These are phyloP conservation scores for Linnaemya vulpina DNA, from an alignment of 2,888 invertebrate species.

Conservation along the genomic window DNA sequence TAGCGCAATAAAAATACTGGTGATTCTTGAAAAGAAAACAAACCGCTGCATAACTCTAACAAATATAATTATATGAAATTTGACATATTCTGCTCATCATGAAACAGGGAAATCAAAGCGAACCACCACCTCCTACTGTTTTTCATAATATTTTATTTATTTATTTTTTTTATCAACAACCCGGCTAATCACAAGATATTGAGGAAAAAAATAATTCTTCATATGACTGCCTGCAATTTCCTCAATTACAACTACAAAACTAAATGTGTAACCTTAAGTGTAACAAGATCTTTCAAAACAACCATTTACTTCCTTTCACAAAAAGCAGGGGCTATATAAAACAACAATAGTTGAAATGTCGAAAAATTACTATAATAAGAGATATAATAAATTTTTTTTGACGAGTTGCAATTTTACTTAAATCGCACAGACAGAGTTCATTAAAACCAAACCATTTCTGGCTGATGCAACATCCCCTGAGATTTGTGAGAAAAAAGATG, in stretches of 20 bases:
- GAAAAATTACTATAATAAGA: constrained; percentile 67
- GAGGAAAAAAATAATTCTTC: no score
- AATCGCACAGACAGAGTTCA: constrained; percentile 53
- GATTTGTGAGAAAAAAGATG: constrained; percentile 32
- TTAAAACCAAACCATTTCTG: constrained; percentile 65
- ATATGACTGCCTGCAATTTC: neutral
- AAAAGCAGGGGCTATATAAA: constrained; percentile 60
- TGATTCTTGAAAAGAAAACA: constrained; percentile 25
- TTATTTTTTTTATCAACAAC: constrained; percentile 37
- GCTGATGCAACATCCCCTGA: constrained; percentile 59
- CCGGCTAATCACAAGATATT: constrained; percentile 64
- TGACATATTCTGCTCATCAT: constrained; percentile 74
- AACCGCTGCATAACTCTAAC: neutral
- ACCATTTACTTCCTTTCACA: neutral
- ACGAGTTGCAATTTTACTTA: constrained; percentile 38
- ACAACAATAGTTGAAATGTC: no score
- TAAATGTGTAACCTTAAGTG: constrained; percentile 59
- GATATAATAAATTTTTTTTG: constrained; percentile 48
- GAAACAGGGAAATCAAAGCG: constrained; percentile 38
- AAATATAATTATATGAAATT: constrained; percentile 68
- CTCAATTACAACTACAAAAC: constrained; percentile 45
- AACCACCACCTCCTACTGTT: constrained; percentile 55
- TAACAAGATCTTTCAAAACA: constrained; percentile 60
- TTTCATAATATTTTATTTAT: constrained; percentile 1
- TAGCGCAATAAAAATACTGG: no score